phyloP scores from a whole-genome alignment of 2,888 invertebrate species.

The Protodeltote pygarga region DNA sequence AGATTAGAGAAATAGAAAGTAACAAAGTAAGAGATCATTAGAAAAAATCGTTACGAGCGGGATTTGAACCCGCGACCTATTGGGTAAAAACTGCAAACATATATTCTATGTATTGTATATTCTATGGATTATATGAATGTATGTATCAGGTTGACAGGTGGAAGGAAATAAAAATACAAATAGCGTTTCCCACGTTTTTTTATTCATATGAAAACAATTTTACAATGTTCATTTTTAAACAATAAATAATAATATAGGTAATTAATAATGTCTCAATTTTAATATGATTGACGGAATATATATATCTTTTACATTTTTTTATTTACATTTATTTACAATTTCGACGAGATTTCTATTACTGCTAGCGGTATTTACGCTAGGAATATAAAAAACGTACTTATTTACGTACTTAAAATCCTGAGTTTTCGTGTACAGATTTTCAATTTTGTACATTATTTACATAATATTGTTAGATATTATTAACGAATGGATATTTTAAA shows the following conservation, averaged over 20 bases:
- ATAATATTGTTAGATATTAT: constrained; percentile 50
- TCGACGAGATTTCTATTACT: constrained; percentile 52
- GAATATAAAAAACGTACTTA: constrained; percentile 71
- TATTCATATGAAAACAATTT: constrained; percentile 84
- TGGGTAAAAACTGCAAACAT: too few species aligned
- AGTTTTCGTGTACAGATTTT: constrained; percentile 53
- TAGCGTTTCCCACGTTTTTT: constrained; percentile 65
- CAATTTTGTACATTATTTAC: constrained; percentile 80
- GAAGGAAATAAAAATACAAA: constrained; percentile 26
- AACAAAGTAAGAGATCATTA: too few species aligned
- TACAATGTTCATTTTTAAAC: constrained; percentile 80
- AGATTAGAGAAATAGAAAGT: too few species aligned
- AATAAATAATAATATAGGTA: constrained; percentile 80
- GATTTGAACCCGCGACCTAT: too few species aligned
- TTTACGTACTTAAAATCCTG: constrained; percentile 66
- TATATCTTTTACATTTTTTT: constrained; percentile 72
- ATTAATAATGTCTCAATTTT: constrained; percentile 72
- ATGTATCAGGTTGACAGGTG: too few species aligned
- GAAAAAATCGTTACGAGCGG: too few species aligned
- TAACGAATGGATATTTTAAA: constrained; percentile 34
- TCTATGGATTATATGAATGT: too few species aligned
- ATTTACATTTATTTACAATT: constrained; percentile 82
- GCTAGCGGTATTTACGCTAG: constrained; percentile 65
- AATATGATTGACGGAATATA: constrained; percentile 81
- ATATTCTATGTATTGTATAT: too few species aligned